Base-by-base conservation (phyloP, 23 tunicate genomes). In the Styela clava region DNA sequence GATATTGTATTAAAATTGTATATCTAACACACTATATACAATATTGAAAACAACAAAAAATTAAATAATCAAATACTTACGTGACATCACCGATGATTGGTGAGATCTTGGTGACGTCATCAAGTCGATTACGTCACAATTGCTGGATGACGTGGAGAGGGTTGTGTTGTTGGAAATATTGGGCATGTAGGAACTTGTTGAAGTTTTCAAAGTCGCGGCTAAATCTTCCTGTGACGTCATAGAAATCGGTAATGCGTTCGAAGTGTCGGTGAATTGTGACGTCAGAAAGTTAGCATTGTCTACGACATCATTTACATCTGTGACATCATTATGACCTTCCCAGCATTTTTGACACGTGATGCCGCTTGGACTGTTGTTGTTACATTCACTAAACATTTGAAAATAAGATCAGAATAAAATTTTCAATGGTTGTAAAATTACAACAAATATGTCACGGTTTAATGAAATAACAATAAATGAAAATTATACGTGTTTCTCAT, bases 71-170 rank as follows among this genome's bases (percentile, higher is more conserved):
- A 0, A 29, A 52, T 34, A 79, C 94, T 84, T 29, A 88, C 94
- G 88, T 34, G 94, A 84, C 62, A 84, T 1, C 20, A 74, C 71
- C 32, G 83, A 85, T 21, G 85, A 63, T 44, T 44, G 56, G 24
- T 78, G 82, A 34, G 89, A 85, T 82, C 83, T 89, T 1, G 89
- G 83, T 25, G 95, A 86, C 81, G 73, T 34, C 37, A 73, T 56
- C 2, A 76, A 73, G 21, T 85, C 89, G 16, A 73, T 81, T 37
- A 85, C 83, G 86, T 89, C 95, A 81, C 88, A 69, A 52, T 69
- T 36, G 32, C 74, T 81, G 16, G 94, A 87, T 19, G 94, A 88
- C 31, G 71, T 25, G 16, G 71, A 67, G 23, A 67, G 16, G 19
- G 71, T 67, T 29, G 71, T 25, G 22, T 67, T 27, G 31, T 24